A percentile compares a stretch with the other conserved stretches of the same genome.
phyloP scores from a whole-genome alignment of 2,113 vertebrate genomes.

The Hirundichthys speculiger region DNA sequence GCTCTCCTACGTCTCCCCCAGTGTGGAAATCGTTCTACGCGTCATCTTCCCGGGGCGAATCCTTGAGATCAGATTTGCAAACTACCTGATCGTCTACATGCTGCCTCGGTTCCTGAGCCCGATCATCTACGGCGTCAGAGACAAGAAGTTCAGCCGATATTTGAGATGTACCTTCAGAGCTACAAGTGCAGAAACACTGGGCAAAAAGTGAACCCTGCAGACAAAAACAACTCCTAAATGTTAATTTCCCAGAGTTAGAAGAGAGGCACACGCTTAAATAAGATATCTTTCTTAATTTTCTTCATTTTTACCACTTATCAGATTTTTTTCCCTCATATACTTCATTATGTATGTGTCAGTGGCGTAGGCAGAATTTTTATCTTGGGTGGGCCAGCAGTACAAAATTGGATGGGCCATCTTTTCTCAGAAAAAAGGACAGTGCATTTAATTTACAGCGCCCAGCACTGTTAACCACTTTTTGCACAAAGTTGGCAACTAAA shows the following conservation, averaged over 20 bases:
- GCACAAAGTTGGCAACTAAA: too few species aligned
- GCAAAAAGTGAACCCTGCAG: neutral
- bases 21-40: slow-evolving; percentile 61
- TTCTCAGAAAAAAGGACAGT: too few species aligned
- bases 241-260: neutral
- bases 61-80: slow-evolving; percentile 71
- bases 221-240: neutral
- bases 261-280: too few species aligned
- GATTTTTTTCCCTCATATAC: too few species aligned
- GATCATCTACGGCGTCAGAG: slow-evolving; percentile 75
- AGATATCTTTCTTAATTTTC: too few species aligned
- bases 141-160: slow-evolving; percentile 70
- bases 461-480: too few species aligned
- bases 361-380: too few species aligned
- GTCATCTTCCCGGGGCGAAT: slow-evolving; percentile 59
- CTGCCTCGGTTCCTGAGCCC: slow-evolving; percentile 79
- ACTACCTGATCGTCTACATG: slow-evolving; percentile 77
- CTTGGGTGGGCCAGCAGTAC: too few species aligned
- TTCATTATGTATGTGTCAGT: too few species aligned
- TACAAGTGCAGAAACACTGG: neutral
- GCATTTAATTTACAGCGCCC: too few species aligned
- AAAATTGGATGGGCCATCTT: too few species aligned
- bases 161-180: slow-evolving; percentile 58
- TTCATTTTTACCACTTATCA: too few species aligned
- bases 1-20: slow-evolving; percentile 79